Percentiles rank a stretch among this genome's conserved stretches.
Evolutionary conservation across 1,140 invertebrate species (phyloP).

Genomic region (Doryteuthis pealeii): DNA sequence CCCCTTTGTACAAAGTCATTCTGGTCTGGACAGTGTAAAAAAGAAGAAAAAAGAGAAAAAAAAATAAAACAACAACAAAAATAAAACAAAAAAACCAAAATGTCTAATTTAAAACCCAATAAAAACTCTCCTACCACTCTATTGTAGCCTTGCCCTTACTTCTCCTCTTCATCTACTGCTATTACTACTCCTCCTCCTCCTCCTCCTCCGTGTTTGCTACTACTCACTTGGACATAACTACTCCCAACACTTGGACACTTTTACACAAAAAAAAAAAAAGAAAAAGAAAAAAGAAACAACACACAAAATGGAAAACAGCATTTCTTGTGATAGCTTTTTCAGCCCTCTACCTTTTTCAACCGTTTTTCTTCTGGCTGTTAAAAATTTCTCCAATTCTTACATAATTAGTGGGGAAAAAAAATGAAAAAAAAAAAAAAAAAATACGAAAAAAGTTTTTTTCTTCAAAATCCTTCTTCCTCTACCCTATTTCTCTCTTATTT

Average conservation of each 20-base stretch:
- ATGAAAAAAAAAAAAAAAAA: too few species aligned
- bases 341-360: too few species aligned
- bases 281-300: not conserved
- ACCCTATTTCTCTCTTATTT: too few species aligned
- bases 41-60: not conserved
- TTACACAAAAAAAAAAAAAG: not conserved
- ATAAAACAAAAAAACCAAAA: not conserved
- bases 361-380: too few species aligned
- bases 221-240: not conserved
- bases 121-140: not conserved
- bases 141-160: conserved; percentile 4
- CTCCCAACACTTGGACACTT: too few species aligned
- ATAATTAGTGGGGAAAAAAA: too few species aligned
- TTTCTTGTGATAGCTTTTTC: too few species aligned
- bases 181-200: not conserved
- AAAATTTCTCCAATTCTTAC: too few species aligned
- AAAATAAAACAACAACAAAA: not conserved
- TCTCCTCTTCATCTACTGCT: too few species aligned
- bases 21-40: conserved; percentile 9
- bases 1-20: not conserved
- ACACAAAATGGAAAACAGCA: not conserved
- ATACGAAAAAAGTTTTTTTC: too few species aligned
- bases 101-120: not conserved
- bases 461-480: too few species aligned
- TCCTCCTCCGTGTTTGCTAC: not conserved